Conservation (phyloP, 2,797 vertebrate genomes). For the Paramormyrops hopkinsi region DNA sequence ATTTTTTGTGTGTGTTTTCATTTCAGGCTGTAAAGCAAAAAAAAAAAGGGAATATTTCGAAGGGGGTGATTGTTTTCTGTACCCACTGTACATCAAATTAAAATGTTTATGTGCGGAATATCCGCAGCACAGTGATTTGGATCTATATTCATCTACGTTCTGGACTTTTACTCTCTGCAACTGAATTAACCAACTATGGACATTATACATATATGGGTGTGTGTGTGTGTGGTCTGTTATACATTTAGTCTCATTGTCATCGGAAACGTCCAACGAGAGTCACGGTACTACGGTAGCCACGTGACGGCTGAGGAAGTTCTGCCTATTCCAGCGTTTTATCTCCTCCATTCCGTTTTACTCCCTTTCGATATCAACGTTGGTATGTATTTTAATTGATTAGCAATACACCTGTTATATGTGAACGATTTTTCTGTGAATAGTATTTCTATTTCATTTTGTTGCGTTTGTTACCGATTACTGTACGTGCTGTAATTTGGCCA, state of each 20-base stretch:
- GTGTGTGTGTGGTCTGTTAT: neutral
- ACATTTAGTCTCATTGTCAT: neutral
- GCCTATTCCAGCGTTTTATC: neutral
- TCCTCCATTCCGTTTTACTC: neutral
- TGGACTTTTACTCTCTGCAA: neutral
- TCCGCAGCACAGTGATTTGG: no score
- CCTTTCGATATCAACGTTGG: neutral
- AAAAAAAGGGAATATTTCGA: no score
- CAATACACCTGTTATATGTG: neutral
- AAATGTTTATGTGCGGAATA: no score
- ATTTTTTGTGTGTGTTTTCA: no score
- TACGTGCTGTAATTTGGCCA: neutral
- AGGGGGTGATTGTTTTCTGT: no score
- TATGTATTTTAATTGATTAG: neutral
- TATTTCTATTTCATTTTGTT: neutral
- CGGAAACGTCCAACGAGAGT: neutral
- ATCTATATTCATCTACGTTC: no score
- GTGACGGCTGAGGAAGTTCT: neutral
- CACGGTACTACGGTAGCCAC: neutral
- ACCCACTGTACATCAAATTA: no score
- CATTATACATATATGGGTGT: neutral
- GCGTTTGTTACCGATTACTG: neutral
- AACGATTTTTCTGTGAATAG: neutral
- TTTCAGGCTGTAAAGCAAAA: no score
- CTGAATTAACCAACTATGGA: neutral